Evolutionary conservation across 1,140 invertebrate genomes (phyloP).

Genomic region (Ptiloglossa arizonensis): DNA sequence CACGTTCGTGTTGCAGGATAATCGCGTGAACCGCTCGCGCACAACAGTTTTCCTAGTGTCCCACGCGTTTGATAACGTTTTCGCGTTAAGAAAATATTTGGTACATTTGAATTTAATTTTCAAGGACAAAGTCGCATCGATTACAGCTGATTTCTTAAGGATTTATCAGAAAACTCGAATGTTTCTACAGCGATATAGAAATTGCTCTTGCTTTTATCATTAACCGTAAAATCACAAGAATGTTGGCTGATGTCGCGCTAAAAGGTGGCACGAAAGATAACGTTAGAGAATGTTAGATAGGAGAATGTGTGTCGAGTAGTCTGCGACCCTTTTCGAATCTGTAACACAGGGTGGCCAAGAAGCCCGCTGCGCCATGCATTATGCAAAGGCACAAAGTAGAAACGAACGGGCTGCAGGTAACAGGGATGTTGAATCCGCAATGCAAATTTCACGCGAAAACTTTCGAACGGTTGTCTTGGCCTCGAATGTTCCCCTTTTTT

Average conservation of each 20-base stretch:
- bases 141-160: background rate
- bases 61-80: background rate
- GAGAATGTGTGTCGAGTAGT: slow-evolving; percentile 57
- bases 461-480: background rate
- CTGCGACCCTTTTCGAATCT: slow-evolving; percentile 54
- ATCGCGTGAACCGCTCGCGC: background rate
- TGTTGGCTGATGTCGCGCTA: slow-evolving; percentile 21
- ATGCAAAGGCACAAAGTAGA: slow-evolving; percentile 48
- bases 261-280: slow-evolving; percentile 42
- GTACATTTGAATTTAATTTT: too few relatives aligned
- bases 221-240: slow-evolving; percentile 1
- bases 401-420: slow-evolving; percentile 38
- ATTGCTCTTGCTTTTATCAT: slow-evolving; percentile 22
- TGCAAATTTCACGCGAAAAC: slow-evolving; percentile 38
- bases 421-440: slow-evolving; percentile 37
- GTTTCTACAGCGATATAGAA: too few relatives aligned
- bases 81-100: background rate
- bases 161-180: background rate
- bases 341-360: slow-evolving; percentile 34
- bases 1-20: slow-evolving; percentile 4
- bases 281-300: slow-evolving; percentile 17
- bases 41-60: background rate
- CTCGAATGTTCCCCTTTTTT: slow-evolving; percentile 20
- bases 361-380: slow-evolving; percentile 42
- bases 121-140: too few relatives aligned